Base-by-base conservation (phyloP, 1,140 invertebrate genomes). In the Odontomachus brunneus region DNA sequence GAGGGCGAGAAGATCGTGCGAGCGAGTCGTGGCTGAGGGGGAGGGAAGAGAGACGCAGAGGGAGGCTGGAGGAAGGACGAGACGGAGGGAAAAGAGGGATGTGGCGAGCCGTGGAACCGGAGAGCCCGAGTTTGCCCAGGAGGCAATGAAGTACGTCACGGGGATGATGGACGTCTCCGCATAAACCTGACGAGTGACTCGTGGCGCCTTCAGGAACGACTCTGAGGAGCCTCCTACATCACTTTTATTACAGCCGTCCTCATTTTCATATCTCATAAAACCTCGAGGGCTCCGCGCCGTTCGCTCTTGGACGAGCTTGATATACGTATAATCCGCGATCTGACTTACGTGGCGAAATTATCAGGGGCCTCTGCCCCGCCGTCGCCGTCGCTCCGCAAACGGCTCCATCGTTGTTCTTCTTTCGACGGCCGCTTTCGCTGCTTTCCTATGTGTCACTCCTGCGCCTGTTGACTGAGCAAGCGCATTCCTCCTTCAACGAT, bases 201-300 rank as follows among this genome's bases (percentile, higher is more conserved):
- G 93, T 93, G 96, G 96, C 96, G 95, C 95, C 95, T 96, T 95
- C 95, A 95, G 94, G 95, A 96, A 96, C 96, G 96, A 96, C 95
- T 95, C 96, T 95, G 95, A 95, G 94, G 96, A 96, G 96, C 94
- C 95, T 95, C 95, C 95, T 96, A 96, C 95, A 96, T 96, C 96
- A 96, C 96, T 96, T 96, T 96, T 96, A 96, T 96, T 96, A 96
- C 95, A 95, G 95, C 95, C 95, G 95, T 96, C 95, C 96, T 96
- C 96, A 96, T 96, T 96, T 96, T 96, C 96, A 96, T 96, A 96
- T 96, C 96, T 96, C 96, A 96, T 96, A 96, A 89, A 89, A 89
- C 84, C 88, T 89, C 81, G 84, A 76, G 87, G 88, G 88, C 93
- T 85, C 69, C 63, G 66, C 69, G 74, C 83, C 44, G 81, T 69